phyloP scores from a whole-genome alignment of 2,888 invertebrate species.

The Phyto melanocephala region DNA sequence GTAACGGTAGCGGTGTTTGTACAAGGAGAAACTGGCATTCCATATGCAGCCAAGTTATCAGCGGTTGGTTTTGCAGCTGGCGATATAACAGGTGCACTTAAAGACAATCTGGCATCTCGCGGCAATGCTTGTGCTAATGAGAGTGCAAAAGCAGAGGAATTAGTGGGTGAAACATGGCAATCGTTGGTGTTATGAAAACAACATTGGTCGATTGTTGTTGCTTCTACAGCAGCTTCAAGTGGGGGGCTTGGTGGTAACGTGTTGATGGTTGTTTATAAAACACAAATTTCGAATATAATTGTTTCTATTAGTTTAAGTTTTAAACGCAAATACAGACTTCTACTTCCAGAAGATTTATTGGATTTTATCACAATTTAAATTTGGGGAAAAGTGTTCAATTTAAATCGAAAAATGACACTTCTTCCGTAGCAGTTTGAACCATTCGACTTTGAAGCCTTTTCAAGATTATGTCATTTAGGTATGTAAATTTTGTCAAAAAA shows the following conservation, averaged over 20 bases:
- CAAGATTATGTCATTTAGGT: too few relatives aligned
- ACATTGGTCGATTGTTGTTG: conserved; percentile 52
- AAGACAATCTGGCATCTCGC: neutral
- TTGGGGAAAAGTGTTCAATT: neutral
- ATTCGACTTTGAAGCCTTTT: too few relatives aligned
- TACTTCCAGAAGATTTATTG: neutral
- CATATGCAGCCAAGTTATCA: neutral
- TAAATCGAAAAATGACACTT: neutral
- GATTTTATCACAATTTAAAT: conserved; percentile 18
- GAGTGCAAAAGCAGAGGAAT: conserved; percentile 3
- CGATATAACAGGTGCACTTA: conserved; percentile 16
- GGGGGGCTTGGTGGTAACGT: conserved; percentile 59
- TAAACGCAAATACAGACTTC: too few relatives aligned
- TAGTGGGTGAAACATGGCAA: neutral
- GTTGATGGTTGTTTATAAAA: conserved; percentile 23
- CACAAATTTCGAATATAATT: neutral
- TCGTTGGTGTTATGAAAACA: conserved; percentile 22
- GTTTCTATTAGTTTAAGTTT: neutral
- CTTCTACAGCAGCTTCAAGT: conserved; percentile 58
- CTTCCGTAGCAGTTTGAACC: neutral
- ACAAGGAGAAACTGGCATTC: neutral
- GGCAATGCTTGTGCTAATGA: conserved; percentile 14
- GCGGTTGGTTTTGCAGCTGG: conserved; percentile 4
- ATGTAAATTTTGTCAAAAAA: too few relatives aligned
- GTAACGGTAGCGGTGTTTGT: neutral